These are phyloP conservation scores for Hestina assimilis DNA, from an alignment of 1,140 invertebrate genomes.

Conservation along the genomic window DNA sequence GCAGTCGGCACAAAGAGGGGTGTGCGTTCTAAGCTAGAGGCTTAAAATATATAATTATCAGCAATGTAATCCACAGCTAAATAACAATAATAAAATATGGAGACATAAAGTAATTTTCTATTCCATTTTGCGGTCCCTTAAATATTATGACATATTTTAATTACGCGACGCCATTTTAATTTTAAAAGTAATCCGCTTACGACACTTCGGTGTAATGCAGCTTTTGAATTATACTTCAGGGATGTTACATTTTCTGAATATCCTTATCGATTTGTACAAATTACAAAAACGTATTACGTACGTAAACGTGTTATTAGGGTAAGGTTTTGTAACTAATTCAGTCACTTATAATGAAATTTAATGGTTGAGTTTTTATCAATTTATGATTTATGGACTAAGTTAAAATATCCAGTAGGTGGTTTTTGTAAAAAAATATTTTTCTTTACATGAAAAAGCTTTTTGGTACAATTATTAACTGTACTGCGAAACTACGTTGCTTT, in stretches of 20 bases:
- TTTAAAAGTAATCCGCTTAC: conserved; percentile 71
- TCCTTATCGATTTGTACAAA: conserved; percentile 1
- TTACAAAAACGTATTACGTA: background rate
- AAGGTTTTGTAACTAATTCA: too few relatives aligned
- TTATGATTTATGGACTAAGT: too few relatives aligned
- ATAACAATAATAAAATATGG: conserved; percentile 22
- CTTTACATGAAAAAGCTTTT: too few relatives aligned
- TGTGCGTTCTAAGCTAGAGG: background rate
- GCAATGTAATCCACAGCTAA: conserved; percentile 7
- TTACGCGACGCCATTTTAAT: conserved; percentile 67
- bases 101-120: conserved; percentile 17
- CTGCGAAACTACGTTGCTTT: too few relatives aligned
- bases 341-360: too few relatives aligned
- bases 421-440: too few relatives aligned
- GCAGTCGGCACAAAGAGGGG: too few relatives aligned
- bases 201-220: conserved; percentile 42
- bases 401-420: too few relatives aligned
- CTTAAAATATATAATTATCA: background rate
- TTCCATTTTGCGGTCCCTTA: conserved; percentile 37
- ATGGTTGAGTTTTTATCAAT: too few relatives aligned
- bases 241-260: conserved; percentile 24
- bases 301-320: background rate
- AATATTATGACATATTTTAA: conserved; percentile 74
- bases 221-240: conserved; percentile 53
- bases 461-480: too few relatives aligned